These are phyloP conservation scores for Zosterops borbonicus DNA, from an alignment of 2,113 vertebrate genomes.

Conservation along the genomic window DNA sequence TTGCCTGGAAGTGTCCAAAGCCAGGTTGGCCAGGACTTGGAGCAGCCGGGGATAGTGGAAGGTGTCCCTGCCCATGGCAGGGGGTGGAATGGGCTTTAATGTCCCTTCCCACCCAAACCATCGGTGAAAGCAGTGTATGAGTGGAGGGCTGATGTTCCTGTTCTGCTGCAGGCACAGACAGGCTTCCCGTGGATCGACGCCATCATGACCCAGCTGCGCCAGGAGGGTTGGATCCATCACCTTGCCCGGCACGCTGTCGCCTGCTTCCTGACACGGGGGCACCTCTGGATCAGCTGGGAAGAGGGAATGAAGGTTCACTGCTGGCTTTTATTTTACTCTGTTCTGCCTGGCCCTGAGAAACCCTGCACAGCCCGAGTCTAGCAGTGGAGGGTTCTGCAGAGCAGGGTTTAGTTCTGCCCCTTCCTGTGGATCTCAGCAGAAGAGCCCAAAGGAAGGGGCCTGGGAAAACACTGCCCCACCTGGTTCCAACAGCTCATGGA, in stretches of 20 bases:
- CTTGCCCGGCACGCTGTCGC: constrained; percentile 90
- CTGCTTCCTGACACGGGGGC: constrained; percentile 91
- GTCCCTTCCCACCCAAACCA: neutral
- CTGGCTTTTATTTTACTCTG: neutral
- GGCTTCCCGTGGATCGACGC: constrained; percentile 97
- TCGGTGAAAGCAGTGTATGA: neutral
- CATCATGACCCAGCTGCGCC: constrained; percentile 94
- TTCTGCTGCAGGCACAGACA: constrained; percentile 75
- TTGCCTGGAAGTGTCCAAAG: neutral
- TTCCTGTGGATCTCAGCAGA: neutral
- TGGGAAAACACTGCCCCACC: no score
- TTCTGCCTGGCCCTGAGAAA: neutral
- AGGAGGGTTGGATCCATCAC: constrained; percentile 97
- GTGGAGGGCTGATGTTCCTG: neutral
- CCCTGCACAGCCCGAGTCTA: neutral
- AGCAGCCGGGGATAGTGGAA: accelerated
- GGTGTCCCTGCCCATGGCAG: neutral
- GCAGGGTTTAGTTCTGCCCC: neutral
- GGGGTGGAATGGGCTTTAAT: neutral
- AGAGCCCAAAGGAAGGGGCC: no score
- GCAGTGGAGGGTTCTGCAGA: neutral
- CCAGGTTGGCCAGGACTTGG: accelerated
- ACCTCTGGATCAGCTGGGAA: constrained; percentile 97
- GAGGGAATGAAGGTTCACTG: constrained; percentile 89
- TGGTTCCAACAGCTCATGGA: no score